Conservation (phyloP, 2,888 invertebrate genomes). For the Drosophila paramelanica region DNA sequence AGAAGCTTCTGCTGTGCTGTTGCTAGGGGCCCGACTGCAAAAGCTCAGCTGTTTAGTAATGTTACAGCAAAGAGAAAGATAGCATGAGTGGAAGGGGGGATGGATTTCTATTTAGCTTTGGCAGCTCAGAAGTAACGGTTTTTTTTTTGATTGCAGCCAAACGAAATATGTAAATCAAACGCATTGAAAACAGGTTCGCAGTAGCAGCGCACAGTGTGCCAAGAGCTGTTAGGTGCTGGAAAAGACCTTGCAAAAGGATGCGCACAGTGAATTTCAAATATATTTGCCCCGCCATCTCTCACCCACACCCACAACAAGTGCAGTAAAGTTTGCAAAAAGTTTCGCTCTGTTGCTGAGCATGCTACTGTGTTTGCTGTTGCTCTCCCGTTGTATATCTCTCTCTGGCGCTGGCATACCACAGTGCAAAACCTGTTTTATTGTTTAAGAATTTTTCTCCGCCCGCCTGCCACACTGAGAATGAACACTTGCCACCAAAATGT, state of each 20-base stretch:
- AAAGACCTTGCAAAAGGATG: conserved; percentile 59
- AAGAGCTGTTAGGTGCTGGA: conserved; percentile 2
- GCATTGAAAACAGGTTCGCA: conserved; percentile 41
- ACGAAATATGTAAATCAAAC: conserved; percentile 37
- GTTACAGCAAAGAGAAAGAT: conserved; percentile 15
- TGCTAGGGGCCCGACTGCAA: conserved; percentile 70
- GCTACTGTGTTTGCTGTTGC: not conserved
- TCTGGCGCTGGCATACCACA: conserved; percentile 36
- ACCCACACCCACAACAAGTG: conserved; percentile 9
- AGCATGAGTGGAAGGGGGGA: not conserved
- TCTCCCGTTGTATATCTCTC: conserved; percentile 10
- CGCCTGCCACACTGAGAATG: conserved; percentile 60
- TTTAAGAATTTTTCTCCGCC: conserved; percentile 62
- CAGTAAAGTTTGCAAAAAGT: conserved; percentile 42
- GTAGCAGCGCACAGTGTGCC: conserved; percentile 8
- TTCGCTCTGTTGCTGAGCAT: conserved; percentile 10
- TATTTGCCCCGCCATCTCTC: conserved; percentile 1
- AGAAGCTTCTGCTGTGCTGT: conserved; percentile 59
- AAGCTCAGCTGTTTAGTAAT: conserved; percentile 56
- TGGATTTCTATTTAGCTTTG: conserved; percentile 54
- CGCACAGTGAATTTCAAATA: conserved; percentile 25
- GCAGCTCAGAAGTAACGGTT: conserved; percentile 57
- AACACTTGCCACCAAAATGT: conserved; percentile 63
- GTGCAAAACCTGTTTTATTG: conserved; percentile 71
- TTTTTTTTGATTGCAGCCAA: conserved; percentile 61